These are phyloP conservation scores for Eulemur mongoz DNA, from an alignment of 2,797 vertebrate species.

Conservation along the genomic window DNA sequence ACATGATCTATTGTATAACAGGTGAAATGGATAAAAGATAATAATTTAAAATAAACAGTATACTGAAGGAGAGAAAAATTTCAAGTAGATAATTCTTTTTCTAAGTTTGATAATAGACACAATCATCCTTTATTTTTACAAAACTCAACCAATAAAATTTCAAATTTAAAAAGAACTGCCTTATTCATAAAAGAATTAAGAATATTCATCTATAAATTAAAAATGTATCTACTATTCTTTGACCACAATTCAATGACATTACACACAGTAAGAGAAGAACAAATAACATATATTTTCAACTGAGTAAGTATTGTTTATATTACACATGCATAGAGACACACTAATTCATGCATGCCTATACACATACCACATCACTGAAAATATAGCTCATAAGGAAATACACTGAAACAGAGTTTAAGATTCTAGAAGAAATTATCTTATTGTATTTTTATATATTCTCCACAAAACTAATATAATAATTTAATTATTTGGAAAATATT, in stretches of 20 bases:
- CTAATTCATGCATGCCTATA: not conserved
- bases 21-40: not conserved
- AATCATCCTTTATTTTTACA: not conserved
- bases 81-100: not conserved
- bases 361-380: rapidly evolving
- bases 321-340: not conserved
- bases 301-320: not conserved
- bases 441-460: not conserved
- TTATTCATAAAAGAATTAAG: not conserved
- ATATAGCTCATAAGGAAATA: not conserved
- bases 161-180: not conserved
- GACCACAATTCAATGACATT: not conserved
- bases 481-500: not conserved
- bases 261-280: not conserved
- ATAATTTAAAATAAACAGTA: not conserved
- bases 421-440: not conserved
- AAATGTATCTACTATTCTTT: not conserved
- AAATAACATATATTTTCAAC: not conserved
- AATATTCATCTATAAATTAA: not conserved
- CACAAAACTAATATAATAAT: not conserved
- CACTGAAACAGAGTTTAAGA: not conserved
- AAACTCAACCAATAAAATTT: not conserved
- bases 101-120: not conserved
- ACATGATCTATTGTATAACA: not conserved
- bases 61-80: not conserved